Conservation (phyloP, 1,140 invertebrate genomes). For the Eumeta japonica region DNA sequence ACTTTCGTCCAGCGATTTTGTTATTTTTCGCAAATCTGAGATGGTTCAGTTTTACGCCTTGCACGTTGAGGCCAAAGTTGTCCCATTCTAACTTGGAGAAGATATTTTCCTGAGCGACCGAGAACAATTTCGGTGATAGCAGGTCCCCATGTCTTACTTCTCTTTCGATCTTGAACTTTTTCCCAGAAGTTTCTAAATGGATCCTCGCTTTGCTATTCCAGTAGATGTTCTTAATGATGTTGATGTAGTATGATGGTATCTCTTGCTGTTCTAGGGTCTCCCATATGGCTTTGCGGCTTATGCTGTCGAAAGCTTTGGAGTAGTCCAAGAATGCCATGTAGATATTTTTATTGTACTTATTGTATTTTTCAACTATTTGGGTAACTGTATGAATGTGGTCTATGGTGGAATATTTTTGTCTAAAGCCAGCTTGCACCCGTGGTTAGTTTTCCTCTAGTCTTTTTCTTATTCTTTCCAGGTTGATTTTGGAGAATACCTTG, state of each 20-base stretch:
- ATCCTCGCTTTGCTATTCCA: background rate
- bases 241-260: too few species aligned
- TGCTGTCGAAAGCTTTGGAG: conserved; percentile 7
- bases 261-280: conserved; percentile 2
- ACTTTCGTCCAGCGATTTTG: too few species aligned
- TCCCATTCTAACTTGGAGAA: conserved; percentile 1
- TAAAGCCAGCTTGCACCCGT: conserved; percentile 6
- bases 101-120: background rate
- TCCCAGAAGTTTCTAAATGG: background rate
- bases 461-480: background rate
- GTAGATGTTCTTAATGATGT: too few species aligned
- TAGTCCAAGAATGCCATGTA: conserved; percentile 7
- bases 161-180: conserved; percentile 2
- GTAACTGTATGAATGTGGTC: conserved; percentile 4
- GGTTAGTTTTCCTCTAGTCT: conserved; percentile 5
- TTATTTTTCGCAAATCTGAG: too few species aligned
- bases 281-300: conserved; percentile 4
- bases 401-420: conserved; percentile 4
- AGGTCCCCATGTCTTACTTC: conserved; percentile 3
- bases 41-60: too few species aligned
- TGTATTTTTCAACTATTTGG: conserved; percentile 6
- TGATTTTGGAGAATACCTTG: conserved; percentile 5
- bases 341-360: conserved; percentile 5
- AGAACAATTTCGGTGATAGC: background rate
- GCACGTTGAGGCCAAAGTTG: too few species aligned